Evolutionary conservation across 2,888 invertebrate genomes (phyloP).

Genomic region (Drosophila nigricruria): DNA sequence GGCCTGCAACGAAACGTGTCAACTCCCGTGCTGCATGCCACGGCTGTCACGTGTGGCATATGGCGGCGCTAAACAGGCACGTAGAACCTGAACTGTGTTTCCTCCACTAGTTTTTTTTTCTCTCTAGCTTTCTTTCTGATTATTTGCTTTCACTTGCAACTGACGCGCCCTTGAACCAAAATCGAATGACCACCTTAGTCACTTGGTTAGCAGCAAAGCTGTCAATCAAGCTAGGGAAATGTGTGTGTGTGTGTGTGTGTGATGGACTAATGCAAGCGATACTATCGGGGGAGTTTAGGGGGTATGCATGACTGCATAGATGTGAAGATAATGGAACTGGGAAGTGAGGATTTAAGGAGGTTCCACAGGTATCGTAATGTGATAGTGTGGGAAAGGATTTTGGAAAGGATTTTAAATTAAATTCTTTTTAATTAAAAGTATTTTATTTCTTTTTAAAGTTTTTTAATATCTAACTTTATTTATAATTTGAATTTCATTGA

Average conservation of each 20-base stretch:
- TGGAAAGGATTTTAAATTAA: too few relatives aligned
- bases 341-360: too few relatives aligned
- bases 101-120: neutral
- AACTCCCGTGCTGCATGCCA: constrained; percentile 52
- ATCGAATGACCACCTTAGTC: constrained; percentile 47
- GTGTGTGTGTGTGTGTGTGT: neutral
- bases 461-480: too few relatives aligned
- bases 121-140: neutral
- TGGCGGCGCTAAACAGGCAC: neutral
- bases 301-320: too few relatives aligned
- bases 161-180: constrained; percentile 48
- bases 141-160: constrained; percentile 2
- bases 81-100: neutral
- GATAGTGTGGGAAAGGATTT: too few relatives aligned
- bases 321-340: too few relatives aligned
- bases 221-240: neutral
- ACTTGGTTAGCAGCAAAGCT: constrained; percentile 18
- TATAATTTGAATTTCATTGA: too few relatives aligned
- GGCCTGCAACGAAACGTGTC: constrained; percentile 23
- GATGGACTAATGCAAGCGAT: neutral
- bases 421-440: too few relatives aligned
- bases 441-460: too few relatives aligned
- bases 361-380: too few relatives aligned
- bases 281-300: too few relatives aligned
- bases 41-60: constrained; percentile 47